These are phyloP conservation scores for Cnemophilus loriae DNA, from an alignment of 2,113 vertebrate species.

Conservation along the genomic window DNA sequence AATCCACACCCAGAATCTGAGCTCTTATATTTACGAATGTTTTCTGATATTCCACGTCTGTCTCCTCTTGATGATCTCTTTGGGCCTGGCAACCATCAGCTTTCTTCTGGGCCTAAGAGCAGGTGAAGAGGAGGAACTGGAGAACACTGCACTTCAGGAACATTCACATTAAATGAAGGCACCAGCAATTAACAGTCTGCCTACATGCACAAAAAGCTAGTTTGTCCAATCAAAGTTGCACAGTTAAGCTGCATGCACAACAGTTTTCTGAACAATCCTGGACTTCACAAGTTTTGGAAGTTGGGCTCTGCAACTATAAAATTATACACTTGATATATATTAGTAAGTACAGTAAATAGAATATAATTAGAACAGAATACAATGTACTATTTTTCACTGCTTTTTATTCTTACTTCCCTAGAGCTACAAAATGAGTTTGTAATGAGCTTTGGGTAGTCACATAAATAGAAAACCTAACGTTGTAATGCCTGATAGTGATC, in stretches of 20 bases:
- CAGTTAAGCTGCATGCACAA: neutral
- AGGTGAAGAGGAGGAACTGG: neutral
- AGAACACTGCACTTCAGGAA: neutral
- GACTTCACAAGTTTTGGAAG: constrained; percentile 33
- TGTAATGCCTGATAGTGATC: constrained; percentile 76
- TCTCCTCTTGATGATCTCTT: neutral
- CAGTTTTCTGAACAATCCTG: neutral
- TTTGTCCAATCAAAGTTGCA: neutral
- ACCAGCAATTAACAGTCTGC: neutral
- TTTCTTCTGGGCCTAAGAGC: neutral
- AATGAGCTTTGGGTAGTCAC: constrained; percentile 76
- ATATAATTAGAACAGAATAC: constrained; percentile 70
- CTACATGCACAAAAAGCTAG: neutral
- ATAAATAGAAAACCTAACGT: constrained; percentile 73
- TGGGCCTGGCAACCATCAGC: neutral
- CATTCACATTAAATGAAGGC: neutral
- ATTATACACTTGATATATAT: constrained; percentile 64
- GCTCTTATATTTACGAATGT: neutral
- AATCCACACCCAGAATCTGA: neutral
- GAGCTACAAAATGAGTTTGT: constrained; percentile 69
- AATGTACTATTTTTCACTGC: constrained; percentile 56
- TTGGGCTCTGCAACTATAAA: constrained; percentile 45
- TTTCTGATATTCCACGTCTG: neutral
- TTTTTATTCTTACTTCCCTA: constrained; percentile 69
- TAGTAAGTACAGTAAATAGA: constrained; percentile 63